Conservation (phyloP, 2,113 vertebrate species). For the Anoplopoma fimbria region DNA sequence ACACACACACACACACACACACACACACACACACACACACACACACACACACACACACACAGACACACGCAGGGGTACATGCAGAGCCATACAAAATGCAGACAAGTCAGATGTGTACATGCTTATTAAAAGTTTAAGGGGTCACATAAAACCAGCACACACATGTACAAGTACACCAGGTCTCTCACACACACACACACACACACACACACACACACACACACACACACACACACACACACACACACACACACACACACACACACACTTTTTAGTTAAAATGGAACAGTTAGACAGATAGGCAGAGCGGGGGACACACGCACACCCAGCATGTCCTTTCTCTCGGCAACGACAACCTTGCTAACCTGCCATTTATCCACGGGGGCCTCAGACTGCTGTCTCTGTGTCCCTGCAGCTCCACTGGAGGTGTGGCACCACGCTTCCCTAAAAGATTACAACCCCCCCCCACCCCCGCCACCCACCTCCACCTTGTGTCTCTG, state of each 20-base stretch:
- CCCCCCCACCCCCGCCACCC: constrained; percentile 10
- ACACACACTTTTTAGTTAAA: background rate
- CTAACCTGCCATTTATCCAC: constrained; percentile 77
- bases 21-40: background rate
- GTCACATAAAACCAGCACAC: constrained; percentile 11
- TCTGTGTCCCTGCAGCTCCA: constrained; percentile 48
- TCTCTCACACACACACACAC: background rate
- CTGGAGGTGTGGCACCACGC: constrained; percentile 53
- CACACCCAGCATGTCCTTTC: constrained; percentile 33
- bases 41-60: background rate
- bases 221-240: background rate
- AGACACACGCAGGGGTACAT: background rate
- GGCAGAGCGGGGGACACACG: background rate
- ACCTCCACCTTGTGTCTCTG: constrained; percentile 46
- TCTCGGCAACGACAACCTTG: constrained; percentile 17
- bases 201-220: background rate
- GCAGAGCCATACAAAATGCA: constrained; percentile 11
- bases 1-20: background rate
- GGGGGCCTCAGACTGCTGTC: constrained; percentile 72
- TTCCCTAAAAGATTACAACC: constrained; percentile 56
- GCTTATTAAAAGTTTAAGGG: constrained; percentile 45
- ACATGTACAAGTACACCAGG: background rate
- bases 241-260: background rate
- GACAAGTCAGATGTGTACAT: constrained; percentile 26
- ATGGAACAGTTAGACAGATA: constrained; percentile 26